Evolutionary conservation across 2,888 invertebrate species (phyloP), one percentile per base, ranked within the genome.

Genomic region (Dryocosmus kuriphilus): DNA sequence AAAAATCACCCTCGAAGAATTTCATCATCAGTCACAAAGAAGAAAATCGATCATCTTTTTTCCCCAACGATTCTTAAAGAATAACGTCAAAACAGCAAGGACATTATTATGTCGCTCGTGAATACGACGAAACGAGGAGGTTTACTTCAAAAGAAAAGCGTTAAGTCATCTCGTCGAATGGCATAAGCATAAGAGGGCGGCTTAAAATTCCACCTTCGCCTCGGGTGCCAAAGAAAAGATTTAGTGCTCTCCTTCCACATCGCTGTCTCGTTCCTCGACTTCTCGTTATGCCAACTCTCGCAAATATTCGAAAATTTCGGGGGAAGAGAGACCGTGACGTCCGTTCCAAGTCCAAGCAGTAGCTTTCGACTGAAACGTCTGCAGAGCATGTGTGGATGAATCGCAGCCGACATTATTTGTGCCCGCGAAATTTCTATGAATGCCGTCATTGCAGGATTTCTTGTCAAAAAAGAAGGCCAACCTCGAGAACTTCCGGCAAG

Each of bases 351-450:
- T 16, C 41, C 24, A 65, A 38, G 16, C 16, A n/a, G 16, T 78
- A n/a, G n/a, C 80, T 16, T 80, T 81, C 75, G 77, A 75, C 77
- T 55, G 55, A 76, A 76, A 83, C 81, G 82, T 81, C 83, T 83
- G 81, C 78, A 75, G 80, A 79, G 75, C 83, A 84, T 63, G 79
- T 82, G 83, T 82, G 80, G 81, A 81, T 82, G 77, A 82, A 79
- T 81, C 79, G 78, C 71, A 77, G 79, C 78, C 80, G 79, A 77
- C 79, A 76, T 71, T 79, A 65, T 30, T 51, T 71, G n/a, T 78
- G 65, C 77, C 75, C 65, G 80, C 73, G 61, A 77, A 78, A 79
- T 80, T 83, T 83, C 82, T 76, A 77, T 78, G 83, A 84, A 81
- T 82, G 80, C 79, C 76, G 77, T 82, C 79, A 81, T 80, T 75